Percentiles rank a stretch among this genome's conserved stretches.
phyloP scores from a whole-genome alignment of 2,113 vertebrate species.

The Madoqua kirkii region DNA sequence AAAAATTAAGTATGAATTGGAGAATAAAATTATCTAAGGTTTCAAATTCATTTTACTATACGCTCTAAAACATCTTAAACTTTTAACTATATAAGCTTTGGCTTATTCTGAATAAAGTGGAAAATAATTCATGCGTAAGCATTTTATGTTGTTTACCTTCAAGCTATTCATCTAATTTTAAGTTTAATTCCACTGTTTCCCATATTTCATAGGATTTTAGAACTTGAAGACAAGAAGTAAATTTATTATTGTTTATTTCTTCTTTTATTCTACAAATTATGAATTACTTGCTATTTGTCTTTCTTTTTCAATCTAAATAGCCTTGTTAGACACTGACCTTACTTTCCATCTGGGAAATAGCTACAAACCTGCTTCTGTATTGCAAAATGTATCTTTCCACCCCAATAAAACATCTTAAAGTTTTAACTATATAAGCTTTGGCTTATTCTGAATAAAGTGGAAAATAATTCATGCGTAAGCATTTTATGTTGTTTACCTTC shows the following conservation, averaged over 20 bases:
- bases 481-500: too few species aligned
- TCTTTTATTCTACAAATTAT: too few species aligned
- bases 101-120: neutral
- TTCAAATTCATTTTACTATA: neutral
- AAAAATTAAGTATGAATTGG: slow-evolving; percentile 3
- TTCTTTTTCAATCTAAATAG: too few species aligned
- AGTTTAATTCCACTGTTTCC: neutral
- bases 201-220: neutral
- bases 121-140: neutral
- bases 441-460: too few species aligned
- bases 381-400: too few species aligned
- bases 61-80: neutral
- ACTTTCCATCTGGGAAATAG: too few species aligned
- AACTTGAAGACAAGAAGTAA: neutral
- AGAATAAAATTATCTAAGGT: neutral
- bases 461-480: too few species aligned
- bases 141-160: neutral
- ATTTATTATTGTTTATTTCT: slow-evolving; percentile 24
- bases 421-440: too few species aligned
- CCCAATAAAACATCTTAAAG: too few species aligned
- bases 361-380: too few species aligned
- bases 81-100: neutral
- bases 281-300: too few species aligned
- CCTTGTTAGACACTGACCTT: too few species aligned
- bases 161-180: neutral